These are phyloP conservation scores for Paracanthobrama guichenoti DNA, from an alignment of 2,113 vertebrate genomes.

Conservation along the genomic window DNA sequence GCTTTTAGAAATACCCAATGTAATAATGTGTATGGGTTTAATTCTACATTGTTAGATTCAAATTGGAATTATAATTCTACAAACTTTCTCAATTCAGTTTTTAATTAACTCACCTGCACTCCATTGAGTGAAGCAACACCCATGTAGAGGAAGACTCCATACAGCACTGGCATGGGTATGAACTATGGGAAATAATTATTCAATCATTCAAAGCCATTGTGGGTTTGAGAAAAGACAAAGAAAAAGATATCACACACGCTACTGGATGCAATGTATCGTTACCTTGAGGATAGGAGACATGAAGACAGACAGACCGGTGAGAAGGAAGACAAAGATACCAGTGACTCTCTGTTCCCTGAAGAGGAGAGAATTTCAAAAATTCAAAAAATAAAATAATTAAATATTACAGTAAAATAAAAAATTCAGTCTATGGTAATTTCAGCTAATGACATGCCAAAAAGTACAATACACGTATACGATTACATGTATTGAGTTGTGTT, in stretches of 20 bases:
- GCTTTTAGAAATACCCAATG: background rate
- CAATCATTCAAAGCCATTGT: background rate
- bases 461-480: background rate
- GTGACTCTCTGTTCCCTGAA: constrained; percentile 95
- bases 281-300: constrained; percentile 99
- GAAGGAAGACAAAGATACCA: constrained; percentile 88
- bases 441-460: background rate
- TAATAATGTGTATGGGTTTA: background rate
- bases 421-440: background rate
- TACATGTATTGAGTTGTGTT: too few species aligned
- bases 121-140: constrained; percentile 79
- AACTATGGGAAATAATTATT: constrained; percentile 60
- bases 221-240: background rate
- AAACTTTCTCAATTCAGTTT: background rate
- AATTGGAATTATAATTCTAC: background rate
- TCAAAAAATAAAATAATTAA: background rate
- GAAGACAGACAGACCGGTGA: constrained; percentile 97
- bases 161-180: constrained; percentile 80
- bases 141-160: constrained; percentile 82
- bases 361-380: constrained; percentile 48
- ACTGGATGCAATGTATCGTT: constrained; percentile 39
- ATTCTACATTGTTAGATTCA: background rate
- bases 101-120: constrained; percentile 71
- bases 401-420: background rate
- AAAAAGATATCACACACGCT: background rate